Evolutionary conservation across 2,113 vertebrate species (phyloP).

Genomic region (Mus musculus): GRCm39 chr5:42836001-42836500

Average conservation of each 20-base stretch:
- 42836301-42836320: neutral
- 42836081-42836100: neutral
- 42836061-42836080: neutral
- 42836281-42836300: neutral
- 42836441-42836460: neutral
- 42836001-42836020: rapidly evolving
- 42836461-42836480: neutral
- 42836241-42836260: neutral
- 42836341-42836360: neutral
- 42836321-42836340: neutral
- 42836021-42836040: neutral
- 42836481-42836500: neutral
- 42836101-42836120: neutral
- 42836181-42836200: neutral
- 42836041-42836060: neutral
- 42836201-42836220: neutral
- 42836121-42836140: neutral
- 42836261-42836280: neutral
- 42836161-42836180: neutral
- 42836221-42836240: neutral
- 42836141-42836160: neutral
- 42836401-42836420: neutral
- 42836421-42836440: neutral
- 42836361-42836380: neutral
- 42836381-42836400: neutral